Evolutionary conservation across 2,113 vertebrate species (phyloP).

Genomic region (Callorhinus ursinus): DNA sequence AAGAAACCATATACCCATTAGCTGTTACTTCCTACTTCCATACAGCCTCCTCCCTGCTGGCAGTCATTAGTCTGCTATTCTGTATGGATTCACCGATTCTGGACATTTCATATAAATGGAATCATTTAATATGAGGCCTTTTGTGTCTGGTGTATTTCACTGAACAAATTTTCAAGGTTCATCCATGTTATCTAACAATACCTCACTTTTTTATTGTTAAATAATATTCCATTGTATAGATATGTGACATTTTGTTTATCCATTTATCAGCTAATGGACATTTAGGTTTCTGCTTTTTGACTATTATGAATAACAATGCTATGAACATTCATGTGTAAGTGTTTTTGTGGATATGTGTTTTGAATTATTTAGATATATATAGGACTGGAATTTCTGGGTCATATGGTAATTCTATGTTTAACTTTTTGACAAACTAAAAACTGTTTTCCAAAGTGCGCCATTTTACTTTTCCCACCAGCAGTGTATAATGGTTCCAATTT

Average conservation of each 20-base stretch:
- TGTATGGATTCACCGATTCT: not conserved
- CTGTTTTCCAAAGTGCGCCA: not conserved
- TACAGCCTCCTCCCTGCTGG: not conserved
- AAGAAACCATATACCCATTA: not conserved
- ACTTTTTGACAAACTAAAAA: not conserved
- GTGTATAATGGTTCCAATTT: not conserved
- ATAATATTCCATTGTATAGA: not conserved
- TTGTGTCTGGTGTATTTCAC: not conserved
- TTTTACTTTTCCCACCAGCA: not conserved
- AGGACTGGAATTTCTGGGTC: not conserved
- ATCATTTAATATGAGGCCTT: not conserved
- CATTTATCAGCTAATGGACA: not conserved
- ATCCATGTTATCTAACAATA: not conserved
- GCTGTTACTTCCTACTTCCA: not conserved
- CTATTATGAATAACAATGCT: not conserved
- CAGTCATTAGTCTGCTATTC: not conserved
- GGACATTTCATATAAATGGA: not conserved
- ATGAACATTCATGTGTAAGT: not conserved
- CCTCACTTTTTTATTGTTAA: constrained; percentile 41
- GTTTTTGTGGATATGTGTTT: not conserved
- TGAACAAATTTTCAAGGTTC: not conserved
- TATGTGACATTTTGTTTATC: not conserved
- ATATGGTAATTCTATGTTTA: not conserved
- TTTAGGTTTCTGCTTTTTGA: not conserved
- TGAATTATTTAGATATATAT: not conserved